Base-by-base conservation (phyloP, 2,797 vertebrate species). In the Odontamblyopus lacepedii region DNA sequence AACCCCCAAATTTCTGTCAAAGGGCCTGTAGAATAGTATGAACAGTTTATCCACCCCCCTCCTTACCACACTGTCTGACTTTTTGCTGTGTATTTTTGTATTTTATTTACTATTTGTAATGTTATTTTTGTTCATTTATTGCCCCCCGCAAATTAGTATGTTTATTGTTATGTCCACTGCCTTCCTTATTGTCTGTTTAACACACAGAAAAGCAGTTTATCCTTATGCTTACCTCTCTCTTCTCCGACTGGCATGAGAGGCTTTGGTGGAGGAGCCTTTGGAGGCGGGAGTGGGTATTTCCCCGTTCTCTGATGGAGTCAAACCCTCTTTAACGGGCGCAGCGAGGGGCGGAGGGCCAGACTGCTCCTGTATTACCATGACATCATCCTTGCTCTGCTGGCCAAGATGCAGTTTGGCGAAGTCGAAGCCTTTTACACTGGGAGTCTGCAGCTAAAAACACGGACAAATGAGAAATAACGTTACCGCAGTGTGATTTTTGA, bases 321-420 rank as follows among this genome's bases (percentile, higher is more conserved):
- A 79, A 70, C 94, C 90, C 32, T 98, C 97, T 90, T 98, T 98
- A 78, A 92, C 69, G 6, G 95, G 92, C 71, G 92, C 84, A 0
- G 95, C 93, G 72, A 94, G 92, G n/a, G 95, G 92, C 5, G 93
- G 93, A 0, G 96, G 94, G 13, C 75, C 84, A n/a, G 82, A 67
- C 6, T 95, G 92, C 87, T 99, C 98, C 15, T 98, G 97, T 78
- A 98, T 96, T 80, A 99, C 96, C 91, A 98, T 91, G 79, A 99
- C 93, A 81, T 98, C 96, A 72, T 98, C 98, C 84, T 98, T 99
- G 85, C 92, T 97, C 88, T 97, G 97, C 89, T 99, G 98, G 27
- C 98, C 98, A 84, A 99, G 94, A 88, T 99, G 98, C 81, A 99
- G 96, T 89, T 99, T 99, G 76, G 97, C 97, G 89, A 99, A 99